A percentile compares a stretch with the other conserved stretches of the same genome.
These are phyloP conservation scores for Notoglanidium macrostoma DNA, from an alignment of 2,797 vertebrate genomes.

Conservation along the genomic window DNA sequence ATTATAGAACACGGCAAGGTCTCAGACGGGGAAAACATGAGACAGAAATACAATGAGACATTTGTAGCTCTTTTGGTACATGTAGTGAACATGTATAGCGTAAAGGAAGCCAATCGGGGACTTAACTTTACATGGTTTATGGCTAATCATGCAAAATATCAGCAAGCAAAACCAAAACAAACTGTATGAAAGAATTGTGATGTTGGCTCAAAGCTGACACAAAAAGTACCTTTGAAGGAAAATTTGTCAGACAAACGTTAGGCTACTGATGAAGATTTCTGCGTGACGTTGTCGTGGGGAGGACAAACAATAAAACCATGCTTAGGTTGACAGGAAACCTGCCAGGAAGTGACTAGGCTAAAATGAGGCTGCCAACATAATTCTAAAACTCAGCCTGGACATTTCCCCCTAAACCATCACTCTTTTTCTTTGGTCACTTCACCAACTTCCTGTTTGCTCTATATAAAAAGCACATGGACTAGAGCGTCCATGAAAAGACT, in stretches of 20 bases:
- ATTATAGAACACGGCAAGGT: not conserved
- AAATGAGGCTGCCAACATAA: not conserved
- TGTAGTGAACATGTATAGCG: not conserved
- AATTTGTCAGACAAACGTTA: not conserved
- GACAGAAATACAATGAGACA: not conserved
- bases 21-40: not conserved
- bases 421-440: not conserved
- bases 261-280: not conserved
- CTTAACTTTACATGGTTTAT: not conserved
- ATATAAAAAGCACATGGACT: not conserved
- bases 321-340: not conserved
- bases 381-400: not conserved
- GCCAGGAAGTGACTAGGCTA: not conserved
- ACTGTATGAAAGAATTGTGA: not conserved
- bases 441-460: not conserved
- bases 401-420: not conserved
- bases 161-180: not conserved
- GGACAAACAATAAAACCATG: not conserved
- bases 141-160: not conserved
- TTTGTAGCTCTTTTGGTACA: not conserved
- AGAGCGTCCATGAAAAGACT: not conserved
- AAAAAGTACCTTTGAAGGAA: not conserved
- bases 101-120: not conserved
- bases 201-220: not conserved
- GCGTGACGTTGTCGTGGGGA: not conserved